Base-by-base conservation (phyloP, 2,888 invertebrate genomes). In the Apoderus coryli region DNA sequence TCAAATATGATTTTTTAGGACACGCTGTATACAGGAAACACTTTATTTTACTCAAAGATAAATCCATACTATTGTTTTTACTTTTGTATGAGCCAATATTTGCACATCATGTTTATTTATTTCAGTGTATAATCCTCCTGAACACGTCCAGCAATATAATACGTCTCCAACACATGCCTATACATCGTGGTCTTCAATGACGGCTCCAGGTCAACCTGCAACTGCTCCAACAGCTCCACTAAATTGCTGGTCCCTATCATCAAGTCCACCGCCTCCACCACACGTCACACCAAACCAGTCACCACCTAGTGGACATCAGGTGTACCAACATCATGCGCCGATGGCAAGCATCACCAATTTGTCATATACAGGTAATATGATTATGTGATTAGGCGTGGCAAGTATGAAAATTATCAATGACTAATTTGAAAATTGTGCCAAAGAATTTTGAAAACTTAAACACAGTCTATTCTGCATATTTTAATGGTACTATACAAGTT, bases 191-290 rank as follows among this genome's bases (percentile, higher is more conserved):
- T 51, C 59, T 2, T 42, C 55, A 10, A 45, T 53, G 38, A 45
- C 51, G 3, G 41, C 47, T n/a, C 57, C 54, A 35, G 48, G 54
- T 1, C 57, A 56, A 46, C 44, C 57, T 1, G 49, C 57, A 10
- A 50, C 55, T 5, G 49, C 56, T 10, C 47, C 57, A 36, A 50
- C 50, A 24, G 49, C 57, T 4, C 42, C 57, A 2, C 50, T 60
- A 19, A 60, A 59, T 39, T 60, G 60, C 40, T 60, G 60, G 60
- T 56, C 58, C 3, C 39, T 57, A 16, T 54, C 58, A 3, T 54
- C 59, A n/a, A 55, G 54, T 39, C 56, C 59, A 3, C 56, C 58
- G 3, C 56, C 57, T 3, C 55, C 56, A 3, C 54, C 54, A 5
- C 54, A 53, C 30, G 46, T 50, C 3, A 53, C 54, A 2, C 56